phyloP scores from a whole-genome alignment of 1,140 invertebrate genomes.

The Plutomurus gul region DNA sequence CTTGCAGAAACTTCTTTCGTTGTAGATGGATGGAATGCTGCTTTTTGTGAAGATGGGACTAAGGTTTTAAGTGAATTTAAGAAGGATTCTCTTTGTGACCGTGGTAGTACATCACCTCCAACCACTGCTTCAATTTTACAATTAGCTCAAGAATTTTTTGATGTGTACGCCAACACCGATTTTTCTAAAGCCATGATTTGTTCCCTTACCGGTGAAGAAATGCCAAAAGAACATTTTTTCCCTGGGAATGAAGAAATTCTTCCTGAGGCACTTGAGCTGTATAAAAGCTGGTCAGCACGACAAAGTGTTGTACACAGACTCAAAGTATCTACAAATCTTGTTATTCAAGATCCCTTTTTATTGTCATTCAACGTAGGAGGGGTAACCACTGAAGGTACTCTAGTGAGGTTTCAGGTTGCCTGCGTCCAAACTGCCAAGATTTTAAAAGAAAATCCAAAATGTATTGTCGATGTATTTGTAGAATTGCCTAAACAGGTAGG shows the following conservation, averaged over 20 bases:
- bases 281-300: constrained; percentile 38
- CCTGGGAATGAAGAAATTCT: constrained; percentile 30
- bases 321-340: not conserved
- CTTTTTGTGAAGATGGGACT: constrained; percentile 21
- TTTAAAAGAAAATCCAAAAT: not conserved
- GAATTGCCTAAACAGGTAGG: constrained; percentile 7
- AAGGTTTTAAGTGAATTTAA: not conserved
- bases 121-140: not conserved
- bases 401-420: constrained; percentile 18
- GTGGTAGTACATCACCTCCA: not conserved
- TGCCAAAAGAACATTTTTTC: constrained; percentile 13
- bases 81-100: not conserved
- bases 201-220: not conserved
- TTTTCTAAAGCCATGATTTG: constrained; percentile 33
- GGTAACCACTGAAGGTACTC: not conserved
- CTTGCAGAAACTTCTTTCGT: not conserved
- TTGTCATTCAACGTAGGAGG: constrained; percentile 39
- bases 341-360: constrained; percentile 40
- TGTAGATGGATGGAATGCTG: constrained; percentile 43
- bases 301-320: not conserved
- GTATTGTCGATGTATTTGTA: not conserved
- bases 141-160: constrained; percentile 41
- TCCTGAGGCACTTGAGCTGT: constrained; percentile 4
- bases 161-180: constrained; percentile 21
- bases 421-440: not conserved